These are phyloP conservation scores for Patagioenas fasciata DNA, from an alignment of 2,113 vertebrate genomes.

Conservation along the genomic window DNA sequence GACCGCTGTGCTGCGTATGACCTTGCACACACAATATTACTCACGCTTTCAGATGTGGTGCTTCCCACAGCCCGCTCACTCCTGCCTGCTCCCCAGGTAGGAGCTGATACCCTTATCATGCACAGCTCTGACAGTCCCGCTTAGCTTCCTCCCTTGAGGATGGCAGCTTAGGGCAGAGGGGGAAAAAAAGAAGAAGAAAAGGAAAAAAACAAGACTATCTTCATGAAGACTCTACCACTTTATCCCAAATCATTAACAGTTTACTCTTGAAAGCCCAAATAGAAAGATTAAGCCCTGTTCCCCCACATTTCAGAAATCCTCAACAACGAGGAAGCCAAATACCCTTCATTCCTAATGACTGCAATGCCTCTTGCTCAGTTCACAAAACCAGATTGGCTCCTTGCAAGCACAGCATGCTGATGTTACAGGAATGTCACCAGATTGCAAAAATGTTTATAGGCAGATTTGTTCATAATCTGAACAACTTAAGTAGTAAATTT, in stretches of 20 bases:
- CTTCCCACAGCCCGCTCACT: neutral
- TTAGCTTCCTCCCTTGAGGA: neutral
- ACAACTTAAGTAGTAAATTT: constrained; percentile 35
- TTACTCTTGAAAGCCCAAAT: neutral
- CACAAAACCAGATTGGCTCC: neutral
- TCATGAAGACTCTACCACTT: neutral
- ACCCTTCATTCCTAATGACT: neutral
- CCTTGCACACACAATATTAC: neutral
- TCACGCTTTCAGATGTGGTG: neutral
- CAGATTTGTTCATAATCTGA: neutral
- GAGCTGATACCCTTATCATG: neutral
- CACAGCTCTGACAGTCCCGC: neutral
- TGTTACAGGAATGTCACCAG: neutral
- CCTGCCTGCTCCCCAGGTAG: neutral
- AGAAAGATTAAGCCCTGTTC: neutral
- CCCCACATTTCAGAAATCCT: neutral
- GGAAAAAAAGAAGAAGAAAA: too few relatives aligned
- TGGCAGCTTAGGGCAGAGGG: neutral
- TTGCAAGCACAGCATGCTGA: neutral
- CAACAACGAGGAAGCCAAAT: neutral
- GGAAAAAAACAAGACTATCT: too few relatives aligned
- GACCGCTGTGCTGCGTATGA: neutral
- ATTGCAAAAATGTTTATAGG: constrained; percentile 15
- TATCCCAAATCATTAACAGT: neutral
- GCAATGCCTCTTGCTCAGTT: neutral